Base-by-base conservation (phyloP, 2,888 invertebrate genomes). In the Tetropium fuscum region DNA sequence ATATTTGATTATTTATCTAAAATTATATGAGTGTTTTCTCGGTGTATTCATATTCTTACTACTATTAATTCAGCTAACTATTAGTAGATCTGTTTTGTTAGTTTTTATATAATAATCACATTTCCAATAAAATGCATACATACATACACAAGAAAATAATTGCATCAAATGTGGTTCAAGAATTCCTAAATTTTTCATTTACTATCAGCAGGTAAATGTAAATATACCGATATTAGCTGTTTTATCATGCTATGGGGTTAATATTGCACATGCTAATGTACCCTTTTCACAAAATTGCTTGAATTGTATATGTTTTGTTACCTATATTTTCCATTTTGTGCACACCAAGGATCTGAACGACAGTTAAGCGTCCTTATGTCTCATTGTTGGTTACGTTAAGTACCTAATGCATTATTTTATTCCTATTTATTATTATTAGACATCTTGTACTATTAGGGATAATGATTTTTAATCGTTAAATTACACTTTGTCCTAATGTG, bases 311-410 rank as follows among this genome's bases (percentile, higher is more conserved):
- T 72, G 68, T 73, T 66, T 56, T 58, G 64, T 71, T 68, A 64
- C 63, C 57, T 61, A 51, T 70, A 60, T 68, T 75, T 69, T 72
- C 71, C 66, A 69, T 77, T 74, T 74, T 77, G 73, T 76, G 77
- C 79, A 77, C 75, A 66, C 74, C 68, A 64, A 76, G 77, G 78
- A 77, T 72, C 69, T 76, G 70, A 76, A 75, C 74, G 74, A 76
- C 70, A 78, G 76, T 74, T 75, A 73, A 76, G 69, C 71, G 68
- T 68, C 71, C 66, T 70, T 71, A 71, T 72, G 69, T 69, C 65
- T 66, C 58, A 63, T 71, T 48, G 63, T 67, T 70, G 63, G 64
- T 67, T 64, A 68, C 64, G 65, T 68, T 48, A 48, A 48, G 48
- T 48, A 48, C 36, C 48, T 48, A 20, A 36, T 36, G 48, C 48